Evolutionary conservation across 2,113 vertebrate species (phyloP).

Genomic region (Machaerirhynchus nigripectus): DNA sequence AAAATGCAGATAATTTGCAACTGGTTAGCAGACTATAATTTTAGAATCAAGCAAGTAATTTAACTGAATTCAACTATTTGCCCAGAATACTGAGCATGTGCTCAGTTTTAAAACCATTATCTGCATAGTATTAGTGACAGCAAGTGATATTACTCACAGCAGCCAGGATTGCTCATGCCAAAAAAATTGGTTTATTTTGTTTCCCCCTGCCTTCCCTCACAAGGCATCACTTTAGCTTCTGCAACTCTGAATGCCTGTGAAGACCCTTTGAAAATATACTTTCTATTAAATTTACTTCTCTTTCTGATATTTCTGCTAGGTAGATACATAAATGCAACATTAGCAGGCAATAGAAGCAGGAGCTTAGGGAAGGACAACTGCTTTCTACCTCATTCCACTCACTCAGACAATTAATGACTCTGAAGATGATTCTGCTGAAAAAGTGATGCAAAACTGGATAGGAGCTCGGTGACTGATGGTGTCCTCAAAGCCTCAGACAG

Average conservation of each 20-base stretch:
- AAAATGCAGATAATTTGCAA: neutral
- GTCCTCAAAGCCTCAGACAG: neutral
- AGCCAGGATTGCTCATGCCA: neutral
- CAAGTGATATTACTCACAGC: neutral
- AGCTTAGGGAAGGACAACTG: neutral
- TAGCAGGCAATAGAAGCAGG: neutral
- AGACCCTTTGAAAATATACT: neutral
- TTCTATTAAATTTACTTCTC: neutral
- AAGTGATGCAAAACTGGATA: neutral
- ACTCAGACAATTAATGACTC: neutral
- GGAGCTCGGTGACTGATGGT: neutral
- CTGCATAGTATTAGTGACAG: neutral
- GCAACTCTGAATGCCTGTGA: neutral
- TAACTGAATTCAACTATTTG: neutral
- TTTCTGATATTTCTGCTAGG: neutral
- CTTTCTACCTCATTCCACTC: neutral
- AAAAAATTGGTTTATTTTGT: neutral
- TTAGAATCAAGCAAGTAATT: neutral
- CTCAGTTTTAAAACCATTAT: neutral
- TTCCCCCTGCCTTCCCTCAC: neutral
- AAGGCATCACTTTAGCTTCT: neutral
- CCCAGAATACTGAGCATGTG: neutral
- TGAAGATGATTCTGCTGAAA: neutral
- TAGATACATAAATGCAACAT: neutral
- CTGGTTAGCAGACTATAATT: neutral